Evolutionary conservation across 2,113 vertebrate genomes (phyloP).

Genomic region (Okapia johnstoni): DNA sequence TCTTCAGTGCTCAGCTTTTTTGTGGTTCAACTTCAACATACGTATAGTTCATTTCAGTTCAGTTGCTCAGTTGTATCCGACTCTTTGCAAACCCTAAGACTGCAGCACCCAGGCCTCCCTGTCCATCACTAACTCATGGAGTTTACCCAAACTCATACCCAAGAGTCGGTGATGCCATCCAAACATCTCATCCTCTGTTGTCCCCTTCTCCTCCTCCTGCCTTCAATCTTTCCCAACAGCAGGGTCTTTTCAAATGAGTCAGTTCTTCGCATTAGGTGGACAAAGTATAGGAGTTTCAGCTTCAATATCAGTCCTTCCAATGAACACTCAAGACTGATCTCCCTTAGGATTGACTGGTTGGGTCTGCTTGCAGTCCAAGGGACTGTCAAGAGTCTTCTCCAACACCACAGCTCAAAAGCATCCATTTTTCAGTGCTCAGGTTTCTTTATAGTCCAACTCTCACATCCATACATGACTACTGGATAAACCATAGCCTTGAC

Average conservation of each 20-base stretch:
- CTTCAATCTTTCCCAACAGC: background rate
- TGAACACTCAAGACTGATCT: background rate
- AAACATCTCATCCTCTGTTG: background rate
- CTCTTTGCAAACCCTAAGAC: background rate
- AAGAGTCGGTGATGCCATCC: background rate
- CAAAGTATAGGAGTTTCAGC: background rate
- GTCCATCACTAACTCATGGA: background rate
- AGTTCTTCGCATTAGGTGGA: background rate
- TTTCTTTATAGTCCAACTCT: background rate
- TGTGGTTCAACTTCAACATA: background rate
- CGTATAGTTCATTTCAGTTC: background rate
- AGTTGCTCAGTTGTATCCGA: background rate
- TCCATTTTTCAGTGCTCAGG: background rate
- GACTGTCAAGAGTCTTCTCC: background rate
- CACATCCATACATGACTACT: background rate
- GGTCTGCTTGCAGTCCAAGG: background rate
- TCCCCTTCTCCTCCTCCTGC: background rate
- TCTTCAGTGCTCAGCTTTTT: background rate
- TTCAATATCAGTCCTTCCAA: background rate
- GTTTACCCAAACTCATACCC: background rate
- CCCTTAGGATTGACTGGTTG: background rate
- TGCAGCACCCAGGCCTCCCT: background rate
- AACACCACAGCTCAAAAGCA: background rate
- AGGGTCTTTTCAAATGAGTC: background rate
- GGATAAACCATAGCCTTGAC: background rate